These are phyloP conservation scores for Campoletis raptor DNA, from an alignment of 2,888 invertebrate genomes.

Conservation along the genomic window DNA sequence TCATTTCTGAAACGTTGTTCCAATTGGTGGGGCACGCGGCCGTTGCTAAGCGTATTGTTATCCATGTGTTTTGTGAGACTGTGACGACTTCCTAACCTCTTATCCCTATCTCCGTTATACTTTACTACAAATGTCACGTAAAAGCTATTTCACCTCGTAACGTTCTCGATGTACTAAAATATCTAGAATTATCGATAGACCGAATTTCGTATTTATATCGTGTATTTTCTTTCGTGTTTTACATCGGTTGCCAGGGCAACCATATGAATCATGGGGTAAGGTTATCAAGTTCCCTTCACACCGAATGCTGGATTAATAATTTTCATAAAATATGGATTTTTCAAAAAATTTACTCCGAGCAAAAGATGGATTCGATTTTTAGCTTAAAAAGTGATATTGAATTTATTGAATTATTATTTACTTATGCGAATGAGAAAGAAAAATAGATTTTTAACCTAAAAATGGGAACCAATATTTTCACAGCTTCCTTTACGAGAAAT, in stretches of 20 bases:
- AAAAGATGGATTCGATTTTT: too few relatives aligned
- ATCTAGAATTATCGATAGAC: background rate
- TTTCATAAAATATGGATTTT: background rate
- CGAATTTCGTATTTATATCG: background rate
- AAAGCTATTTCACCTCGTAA: constrained; percentile 10
- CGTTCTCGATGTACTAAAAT: constrained; percentile 9
- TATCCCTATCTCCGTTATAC: background rate
- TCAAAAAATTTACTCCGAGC: too few relatives aligned
- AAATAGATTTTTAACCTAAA: too few relatives aligned
- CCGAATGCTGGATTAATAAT: background rate
- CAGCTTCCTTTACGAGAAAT: too few relatives aligned
- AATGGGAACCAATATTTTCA: too few relatives aligned
- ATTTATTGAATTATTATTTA: background rate
- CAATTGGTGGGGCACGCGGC: constrained; percentile 77
- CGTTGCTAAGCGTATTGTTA: constrained; percentile 79
- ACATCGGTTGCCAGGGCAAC: constrained; percentile 8
- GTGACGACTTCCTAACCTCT: constrained; percentile 8
- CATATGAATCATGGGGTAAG: background rate
- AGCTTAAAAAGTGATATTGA: too few relatives aligned
- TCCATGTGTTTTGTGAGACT: constrained; percentile 73
- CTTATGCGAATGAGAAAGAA: background rate
- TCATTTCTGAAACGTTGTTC: constrained; percentile 76
- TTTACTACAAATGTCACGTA: background rate
- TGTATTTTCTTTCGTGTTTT: constrained; percentile 8
- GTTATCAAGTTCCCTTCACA: background rate